These are phyloP conservation scores for Indicator indicator DNA, from an alignment of 2,113 vertebrate genomes.

Conservation along the genomic window DNA sequence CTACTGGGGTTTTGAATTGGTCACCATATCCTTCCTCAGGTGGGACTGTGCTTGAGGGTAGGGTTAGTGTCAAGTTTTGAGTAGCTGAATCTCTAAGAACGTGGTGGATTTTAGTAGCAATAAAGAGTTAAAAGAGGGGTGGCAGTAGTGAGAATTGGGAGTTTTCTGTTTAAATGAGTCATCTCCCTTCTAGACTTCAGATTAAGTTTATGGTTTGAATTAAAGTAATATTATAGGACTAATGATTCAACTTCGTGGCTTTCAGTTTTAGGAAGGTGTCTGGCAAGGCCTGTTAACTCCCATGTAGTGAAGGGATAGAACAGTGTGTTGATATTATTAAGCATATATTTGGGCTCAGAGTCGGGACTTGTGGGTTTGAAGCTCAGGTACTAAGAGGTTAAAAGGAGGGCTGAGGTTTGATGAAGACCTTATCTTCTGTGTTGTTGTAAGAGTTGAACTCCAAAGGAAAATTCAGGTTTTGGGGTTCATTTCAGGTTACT, in stretches of 20 bases:
- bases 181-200: background rate
- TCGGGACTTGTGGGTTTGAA: background rate
- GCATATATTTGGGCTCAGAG: background rate
- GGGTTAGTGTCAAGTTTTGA: background rate
- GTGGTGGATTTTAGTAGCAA: background rate
- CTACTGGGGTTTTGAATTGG: background rate
- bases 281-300: background rate
- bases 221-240: background rate
- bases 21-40: background rate
- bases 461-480: background rate
- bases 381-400: background rate
- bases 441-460: background rate
- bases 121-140: background rate
- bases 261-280: background rate
- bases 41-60: background rate
- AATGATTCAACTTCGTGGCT: background rate
- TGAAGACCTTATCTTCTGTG: background rate
- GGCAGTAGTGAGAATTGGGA: background rate
- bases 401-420: background rate
- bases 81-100: background rate
- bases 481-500: background rate
- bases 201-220: background rate
- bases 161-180: conserved; percentile 9
- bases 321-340: background rate
- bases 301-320: background rate